Evolutionary conservation across 2,888 invertebrate genomes (phyloP).

Genomic region (Alviniconcha strummeri): DNA sequence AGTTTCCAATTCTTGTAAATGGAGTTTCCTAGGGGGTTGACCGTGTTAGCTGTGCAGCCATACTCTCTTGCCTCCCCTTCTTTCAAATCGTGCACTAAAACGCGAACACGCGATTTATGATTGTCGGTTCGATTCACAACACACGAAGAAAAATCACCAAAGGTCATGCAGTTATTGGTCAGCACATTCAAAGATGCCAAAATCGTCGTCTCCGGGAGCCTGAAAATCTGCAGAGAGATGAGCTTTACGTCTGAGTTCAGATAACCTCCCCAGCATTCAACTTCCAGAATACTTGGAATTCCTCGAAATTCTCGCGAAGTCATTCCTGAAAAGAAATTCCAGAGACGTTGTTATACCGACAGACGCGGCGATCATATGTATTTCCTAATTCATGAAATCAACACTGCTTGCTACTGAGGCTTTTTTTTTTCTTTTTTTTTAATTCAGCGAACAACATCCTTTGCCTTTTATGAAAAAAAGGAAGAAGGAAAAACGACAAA

Average conservation of each 20-base stretch:
- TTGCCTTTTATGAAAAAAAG: too few species aligned
- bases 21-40: slow-evolving; percentile 1
- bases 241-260: slow-evolving; percentile 24
- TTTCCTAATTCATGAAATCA: too few species aligned
- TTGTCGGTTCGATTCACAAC: background rate
- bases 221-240: slow-evolving; percentile 6
- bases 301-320: slow-evolving; percentile 20
- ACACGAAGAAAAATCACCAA: slow-evolving; percentile 23
- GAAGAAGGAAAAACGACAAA: too few species aligned
- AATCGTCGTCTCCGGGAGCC: background rate
- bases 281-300: slow-evolving; percentile 30
- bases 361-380: too few species aligned
- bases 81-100: slow-evolving; percentile 17
- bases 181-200: slow-evolving; percentile 10
- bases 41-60: slow-evolving; percentile 22
- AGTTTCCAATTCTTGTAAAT: background rate
- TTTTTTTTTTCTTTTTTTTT: too few species aligned
- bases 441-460: too few species aligned
- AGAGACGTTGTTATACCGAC: background rate
- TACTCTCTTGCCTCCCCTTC: slow-evolving; percentile 27
- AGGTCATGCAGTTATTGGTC: slow-evolving; percentile 21
- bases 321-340: slow-evolving; percentile 15
- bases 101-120: slow-evolving; percentile 2
- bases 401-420: too few species aligned
- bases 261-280: slow-evolving; percentile 25